A percentile compares a stretch with the other conserved stretches of the same genome.
These are phyloP conservation scores for Gadus macrocephalus DNA, from an alignment of 2,113 vertebrate genomes.

Conservation along the genomic window DNA sequence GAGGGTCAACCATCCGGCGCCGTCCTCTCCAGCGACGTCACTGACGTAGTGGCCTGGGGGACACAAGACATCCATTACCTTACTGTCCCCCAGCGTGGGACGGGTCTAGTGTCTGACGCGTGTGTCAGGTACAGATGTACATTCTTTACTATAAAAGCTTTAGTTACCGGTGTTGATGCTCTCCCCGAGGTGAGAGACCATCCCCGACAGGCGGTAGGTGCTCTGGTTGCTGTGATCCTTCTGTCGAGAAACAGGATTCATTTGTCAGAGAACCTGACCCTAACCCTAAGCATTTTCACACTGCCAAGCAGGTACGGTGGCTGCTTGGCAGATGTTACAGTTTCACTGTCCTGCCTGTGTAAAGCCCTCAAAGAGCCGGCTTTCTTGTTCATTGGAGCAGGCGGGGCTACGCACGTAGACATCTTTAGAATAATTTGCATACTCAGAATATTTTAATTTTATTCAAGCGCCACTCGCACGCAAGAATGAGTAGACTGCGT, in stretches of 20 bases:
- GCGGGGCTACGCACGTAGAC: not conserved
- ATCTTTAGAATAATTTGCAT: no score
- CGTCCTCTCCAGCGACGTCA: not conserved
- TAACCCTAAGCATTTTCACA: not conserved
- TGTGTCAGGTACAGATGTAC: not conserved
- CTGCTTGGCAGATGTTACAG: no score
- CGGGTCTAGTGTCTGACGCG: not conserved
- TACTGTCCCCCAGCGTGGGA: not conserved
- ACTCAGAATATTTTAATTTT: no score
- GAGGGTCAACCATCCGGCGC: not conserved
- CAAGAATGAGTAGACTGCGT: no score
- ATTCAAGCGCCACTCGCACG: no score
- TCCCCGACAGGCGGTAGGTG: not conserved
- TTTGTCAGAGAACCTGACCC: not conserved
- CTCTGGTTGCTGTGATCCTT: not conserved
- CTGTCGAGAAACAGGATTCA: not conserved
- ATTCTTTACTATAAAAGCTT: no score
- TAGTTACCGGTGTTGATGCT: not conserved
- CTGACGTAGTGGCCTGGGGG: no score
- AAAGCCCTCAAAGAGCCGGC: no score
- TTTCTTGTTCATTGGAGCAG: no score
- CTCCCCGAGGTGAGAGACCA: conserved; percentile 1
- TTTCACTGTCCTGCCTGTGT: no score
- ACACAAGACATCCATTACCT: no score
- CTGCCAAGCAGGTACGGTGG: no score